Evolutionary conservation across 64 coral and sea anemone genomes (phyloP).

Genomic region (Pocillopora verrucosa): DNA sequence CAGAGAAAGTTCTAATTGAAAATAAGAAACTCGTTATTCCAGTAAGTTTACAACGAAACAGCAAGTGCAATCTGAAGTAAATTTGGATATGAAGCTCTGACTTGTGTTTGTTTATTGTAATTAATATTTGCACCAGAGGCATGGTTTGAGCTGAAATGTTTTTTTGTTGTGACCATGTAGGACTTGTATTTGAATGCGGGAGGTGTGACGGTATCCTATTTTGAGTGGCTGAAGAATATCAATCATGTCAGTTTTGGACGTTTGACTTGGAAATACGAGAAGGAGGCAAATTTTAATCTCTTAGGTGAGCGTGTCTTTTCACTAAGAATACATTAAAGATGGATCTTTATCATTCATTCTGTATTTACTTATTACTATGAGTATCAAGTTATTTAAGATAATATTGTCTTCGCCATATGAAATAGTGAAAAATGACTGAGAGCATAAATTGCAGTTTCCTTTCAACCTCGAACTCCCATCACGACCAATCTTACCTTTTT

Average conservation of each 20-base stretch:
- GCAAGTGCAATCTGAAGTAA: not conserved
- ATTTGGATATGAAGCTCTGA: too few relatives aligned
- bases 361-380: too few relatives aligned
- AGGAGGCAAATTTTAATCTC: conserved; percentile 87
- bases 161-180: conserved; percentile 21
- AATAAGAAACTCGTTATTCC: conserved; percentile 93
- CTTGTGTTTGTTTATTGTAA: too few relatives aligned
- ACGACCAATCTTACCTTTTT: too few relatives aligned
- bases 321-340: too few relatives aligned
- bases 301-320: conserved; percentile 55
- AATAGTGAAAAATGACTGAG: too few relatives aligned
- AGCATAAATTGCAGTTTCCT: too few relatives aligned
- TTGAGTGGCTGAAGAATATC: conserved; percentile 97
- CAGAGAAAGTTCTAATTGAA: conserved; percentile 79
- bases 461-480: too few relatives aligned
- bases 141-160: not conserved
- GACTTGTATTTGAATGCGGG: conserved; percentile 95
- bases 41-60: conserved; percentile 23
- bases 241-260: conserved; percentile 97
- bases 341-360: too few relatives aligned
- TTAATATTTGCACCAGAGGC: not conserved
- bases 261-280: conserved; percentile 95
- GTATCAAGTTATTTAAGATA: too few relatives aligned
- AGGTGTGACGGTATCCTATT: conserved; percentile 95
- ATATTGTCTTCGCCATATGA: too few relatives aligned